Evolutionary conservation across 2,797 vertebrate species (phyloP), one percentile per base, ranked within the genome.

Genomic region (Labeo calbasu): DNA sequence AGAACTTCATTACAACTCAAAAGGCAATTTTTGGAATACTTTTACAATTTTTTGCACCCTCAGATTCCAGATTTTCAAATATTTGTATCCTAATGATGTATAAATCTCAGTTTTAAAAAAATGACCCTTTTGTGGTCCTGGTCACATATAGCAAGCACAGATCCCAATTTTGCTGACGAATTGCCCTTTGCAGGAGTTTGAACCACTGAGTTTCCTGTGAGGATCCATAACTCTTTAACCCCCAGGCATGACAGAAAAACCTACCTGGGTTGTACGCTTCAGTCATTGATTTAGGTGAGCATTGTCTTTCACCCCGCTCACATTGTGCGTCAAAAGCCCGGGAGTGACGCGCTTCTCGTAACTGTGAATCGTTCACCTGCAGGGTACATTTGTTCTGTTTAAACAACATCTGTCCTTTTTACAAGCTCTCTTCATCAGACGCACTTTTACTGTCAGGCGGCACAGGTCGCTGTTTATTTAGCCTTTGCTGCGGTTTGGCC

Each of bases 381-480:
- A 51, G 85, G 80, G 72, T 53, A 77, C 75, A 68, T 71, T 77
- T 70, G 75, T 71, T 71, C 77, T 84, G 66, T 79, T 80, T 78
- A 81, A 85, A 70, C 61, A 80, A 88, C 87, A 87, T 88, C 85
- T 87, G 85, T 84, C 85, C 75, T 79, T 83, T 85, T 87, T 85
- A 88, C 77, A 25, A 86, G 83, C 32, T 80, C 81, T 79, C 70
- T 83, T 79, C 77, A 75, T 81, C 77, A 84, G 78, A 85, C 70
- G 81, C 78, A 66, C 86, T 73, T 81, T 85, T 77, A 78, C 65
- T 87, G 87, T 87, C 85, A 84, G 53, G 82, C 70, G 83, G 73
- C 83, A 68, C 81, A 72, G 79, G 82, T 82, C 76, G 66, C 82
- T 81, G 84, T 84, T 83, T 77, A 78, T 87, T 65, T 85, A 50